Percentiles rank a stretch among this genome's conserved stretches.
These are phyloP conservation scores for Carettochelys insculpta DNA, from an alignment of 2,113 vertebrate genomes.

Conservation along the genomic window DNA sequence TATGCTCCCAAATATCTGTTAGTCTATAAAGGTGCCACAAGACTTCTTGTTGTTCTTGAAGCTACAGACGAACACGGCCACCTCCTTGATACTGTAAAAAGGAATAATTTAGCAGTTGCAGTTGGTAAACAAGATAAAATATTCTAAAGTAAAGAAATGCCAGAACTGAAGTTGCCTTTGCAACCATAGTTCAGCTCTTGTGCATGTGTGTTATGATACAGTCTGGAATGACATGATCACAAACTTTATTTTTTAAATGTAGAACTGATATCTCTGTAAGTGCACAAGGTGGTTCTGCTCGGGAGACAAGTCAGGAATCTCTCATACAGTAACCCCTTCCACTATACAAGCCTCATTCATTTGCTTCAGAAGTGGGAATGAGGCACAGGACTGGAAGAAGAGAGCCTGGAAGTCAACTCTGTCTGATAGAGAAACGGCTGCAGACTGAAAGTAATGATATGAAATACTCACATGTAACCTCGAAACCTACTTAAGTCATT, in stretches of 20 bases:
- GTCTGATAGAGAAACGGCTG: not conserved
- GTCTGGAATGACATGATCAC: not conserved
- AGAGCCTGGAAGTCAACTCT: not conserved
- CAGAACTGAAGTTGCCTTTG: not conserved
- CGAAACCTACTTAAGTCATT: slow-evolving; percentile 94
- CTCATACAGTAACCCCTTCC: no score
- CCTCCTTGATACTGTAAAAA: no score
- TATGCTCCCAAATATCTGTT: no score
- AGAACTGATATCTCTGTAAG: not conserved
- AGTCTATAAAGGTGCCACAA: no score
- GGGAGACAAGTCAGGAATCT: not conserved
- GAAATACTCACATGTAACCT: slow-evolving; percentile 94
- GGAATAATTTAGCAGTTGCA: not conserved
- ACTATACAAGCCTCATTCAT: not conserved
- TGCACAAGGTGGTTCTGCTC: not conserved
- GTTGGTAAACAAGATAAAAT: not conserved
- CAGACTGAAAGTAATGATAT: slow-evolving; percentile 18
- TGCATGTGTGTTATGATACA: not conserved
- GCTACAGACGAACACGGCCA: no score
- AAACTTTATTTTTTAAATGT: not conserved
- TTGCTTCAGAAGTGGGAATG: not conserved
- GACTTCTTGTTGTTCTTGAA: no score
- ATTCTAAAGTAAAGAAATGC: not conserved
- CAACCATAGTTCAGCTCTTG: not conserved
- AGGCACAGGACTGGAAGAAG: not conserved